Base-by-base conservation (phyloP, 2,888 invertebrate species). In the Scotopteryx bipunctaria region DNA sequence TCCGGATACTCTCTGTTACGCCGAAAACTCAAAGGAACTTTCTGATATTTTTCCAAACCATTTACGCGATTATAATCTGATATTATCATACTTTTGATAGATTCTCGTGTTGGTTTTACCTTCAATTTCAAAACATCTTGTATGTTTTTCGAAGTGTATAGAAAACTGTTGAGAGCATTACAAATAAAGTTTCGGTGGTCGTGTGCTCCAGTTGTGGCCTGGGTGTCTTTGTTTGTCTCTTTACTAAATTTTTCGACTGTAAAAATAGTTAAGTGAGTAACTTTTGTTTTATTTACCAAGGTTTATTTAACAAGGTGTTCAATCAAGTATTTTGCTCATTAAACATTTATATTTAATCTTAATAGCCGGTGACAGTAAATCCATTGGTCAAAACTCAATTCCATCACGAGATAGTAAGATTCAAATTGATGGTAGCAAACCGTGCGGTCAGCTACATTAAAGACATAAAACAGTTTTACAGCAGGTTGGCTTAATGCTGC, bases 401-500 rank as follows among this genome's bases (percentile, higher is more conserved):
- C n/a, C 43, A 42, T 33, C 1, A 14, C 11, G 0, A n/a, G 9
- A 11, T 4, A 4, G 6, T 21, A 42, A 45, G 41, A 32, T 35
- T 46, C 9, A 38, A 31, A 38, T 25, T 37, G 23, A 38, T 15
- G 16, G 33, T 9, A 19, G 29, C 9, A 14, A 8, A 9, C 23
- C 27, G 40, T 59, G 69, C 51, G 64, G 63, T 55, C 56, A 61
- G 52, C 57, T 42, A 61, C 63, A 60, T 61, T 59, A 64, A 50
- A 59, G 57, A 64, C 69, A 75, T 78, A 76, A 76, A 79, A 79
- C 25, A 9, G 63, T 80, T 83, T 83, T 73, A 81, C 75, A 76
- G 66, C 77, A 72, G 69, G 71, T 76, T 65, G 69, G 65, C 67
- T 76, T 74, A 65, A 73, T 69, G 71, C 63, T 66, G 66, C 69